Conservation (phyloP, 2,797 vertebrate genomes). For the Heliangelus exortis region DNA sequence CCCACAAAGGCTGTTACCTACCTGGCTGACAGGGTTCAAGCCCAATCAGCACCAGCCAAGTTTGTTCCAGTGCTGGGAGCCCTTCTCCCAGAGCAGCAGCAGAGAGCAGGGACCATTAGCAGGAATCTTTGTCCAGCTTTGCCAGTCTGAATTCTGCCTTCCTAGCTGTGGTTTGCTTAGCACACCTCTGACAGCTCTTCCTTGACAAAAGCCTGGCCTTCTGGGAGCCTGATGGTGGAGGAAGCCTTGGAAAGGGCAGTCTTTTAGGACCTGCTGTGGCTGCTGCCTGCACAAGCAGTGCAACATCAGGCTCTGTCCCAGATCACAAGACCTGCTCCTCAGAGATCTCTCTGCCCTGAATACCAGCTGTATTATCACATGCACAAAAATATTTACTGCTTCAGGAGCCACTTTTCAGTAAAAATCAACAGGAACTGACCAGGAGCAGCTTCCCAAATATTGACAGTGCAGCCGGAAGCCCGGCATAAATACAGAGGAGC, state of each 20-base stretch:
- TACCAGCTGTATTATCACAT: conserved; percentile 43
- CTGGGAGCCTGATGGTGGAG: neutral
- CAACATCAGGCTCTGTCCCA: neutral
- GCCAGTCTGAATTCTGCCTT: neutral
- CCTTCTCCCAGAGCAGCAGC: neutral
- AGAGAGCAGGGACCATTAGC: neutral
- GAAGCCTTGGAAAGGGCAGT: neutral
- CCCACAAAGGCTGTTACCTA: neutral
- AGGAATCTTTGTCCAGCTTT: neutral
- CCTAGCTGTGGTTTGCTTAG: neutral
- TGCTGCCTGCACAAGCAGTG: neutral
- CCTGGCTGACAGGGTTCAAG: neutral
- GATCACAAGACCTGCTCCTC: neutral
- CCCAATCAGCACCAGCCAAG: neutral
- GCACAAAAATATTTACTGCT: conserved; percentile 47
- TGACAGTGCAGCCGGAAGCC: conserved; percentile 35
- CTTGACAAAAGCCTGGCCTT: neutral
- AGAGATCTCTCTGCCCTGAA: neutral
- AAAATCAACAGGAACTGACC: conserved; percentile 64
- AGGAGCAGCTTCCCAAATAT: conserved; percentile 56
- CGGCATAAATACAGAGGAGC: conserved; percentile 57
- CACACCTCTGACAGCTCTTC: neutral
- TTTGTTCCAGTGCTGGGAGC: neutral
- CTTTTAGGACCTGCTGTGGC: neutral
- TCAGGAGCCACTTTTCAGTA: conserved; percentile 38